Conservation (phyloP, 2,113 vertebrate species). For the Syngnathus scovelli region DNA sequence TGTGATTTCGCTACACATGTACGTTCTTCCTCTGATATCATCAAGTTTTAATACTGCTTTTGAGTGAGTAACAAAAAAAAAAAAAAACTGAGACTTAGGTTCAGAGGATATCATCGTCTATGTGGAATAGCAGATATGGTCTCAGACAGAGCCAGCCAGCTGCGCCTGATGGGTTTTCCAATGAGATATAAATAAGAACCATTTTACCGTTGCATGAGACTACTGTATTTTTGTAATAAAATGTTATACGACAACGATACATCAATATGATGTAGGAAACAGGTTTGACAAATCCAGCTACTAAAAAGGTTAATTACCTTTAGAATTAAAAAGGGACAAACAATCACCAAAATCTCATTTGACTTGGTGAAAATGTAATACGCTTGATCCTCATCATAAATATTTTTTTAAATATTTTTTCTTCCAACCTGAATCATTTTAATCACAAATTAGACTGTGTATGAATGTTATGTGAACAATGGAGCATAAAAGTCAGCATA, state of each 20-base stretch:
- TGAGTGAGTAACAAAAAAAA: conserved; percentile 3
- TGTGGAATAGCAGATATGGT: background rate
- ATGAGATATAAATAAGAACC: background rate
- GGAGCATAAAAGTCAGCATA: conserved; percentile 3
- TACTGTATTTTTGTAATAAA: background rate
- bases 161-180: background rate
- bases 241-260: conserved; percentile 9
- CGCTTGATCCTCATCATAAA: background rate
- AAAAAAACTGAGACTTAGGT: background rate
- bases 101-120: background rate
- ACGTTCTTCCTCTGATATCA: background rate
- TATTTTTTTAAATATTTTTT: background rate
- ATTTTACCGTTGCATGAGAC: background rate
- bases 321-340: background rate
- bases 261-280: conserved; percentile 32
- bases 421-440: background rate
- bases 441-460: background rate
- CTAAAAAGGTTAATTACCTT: background rate
- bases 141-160: background rate
- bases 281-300: conserved; percentile 38
- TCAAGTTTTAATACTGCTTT: background rate
- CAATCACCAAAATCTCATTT: background rate
- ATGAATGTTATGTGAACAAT: background rate
- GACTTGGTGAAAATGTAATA: background rate
- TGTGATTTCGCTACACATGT: background rate